Evolutionary conservation across 2,113 vertebrate genomes (phyloP), one percentile per base, ranked within the genome.

Genomic region (Oxygymnocypris stewartii): DNA sequence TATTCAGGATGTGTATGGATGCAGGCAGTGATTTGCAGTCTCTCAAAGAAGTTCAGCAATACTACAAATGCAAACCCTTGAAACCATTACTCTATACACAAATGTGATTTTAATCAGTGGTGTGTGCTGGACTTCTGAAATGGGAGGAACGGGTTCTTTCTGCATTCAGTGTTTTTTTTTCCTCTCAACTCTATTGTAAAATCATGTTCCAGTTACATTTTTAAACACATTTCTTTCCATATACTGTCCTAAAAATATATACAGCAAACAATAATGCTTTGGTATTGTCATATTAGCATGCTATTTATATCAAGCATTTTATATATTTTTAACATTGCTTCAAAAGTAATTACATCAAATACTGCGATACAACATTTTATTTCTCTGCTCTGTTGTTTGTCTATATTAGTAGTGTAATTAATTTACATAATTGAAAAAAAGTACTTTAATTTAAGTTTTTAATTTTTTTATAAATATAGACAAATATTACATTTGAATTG

Each of bases 11-110:
- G 94, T 96, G 95, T 95, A 95, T 94, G 94, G 94, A 95, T 93
- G 94, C 94, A 95, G 94, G 94, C 93, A 92, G 94, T 94, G 95
- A 95, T 95, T 95, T 96, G 94, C 94, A 95, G 95, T 95, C 94
- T 91, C 91, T 95, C 93, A 95, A 94, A 95, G 86, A 89, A 95
- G 93, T 93, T 92, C 82, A 51, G 91, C 91, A 95, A 95, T 94
- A 94, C 94, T 95, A 94, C 91, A 95, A 93, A 93, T 93, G 94
- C 94, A 96, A 93, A 93, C 92, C 91, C 93, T 93, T 93, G 93
- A 93, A 74, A 79, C 57, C 85, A 81, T 85, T 54, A 49, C n/a
- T 18, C 23, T 81, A 16, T 81, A 65, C 37, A 6, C n/a, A 71
- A 23, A 82, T 51, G 44, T 8, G 42, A 14, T 71, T 69, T 49